Conservation (phyloP, 1,140 invertebrate genomes). For the Rhagoletis zephyria region DNA sequence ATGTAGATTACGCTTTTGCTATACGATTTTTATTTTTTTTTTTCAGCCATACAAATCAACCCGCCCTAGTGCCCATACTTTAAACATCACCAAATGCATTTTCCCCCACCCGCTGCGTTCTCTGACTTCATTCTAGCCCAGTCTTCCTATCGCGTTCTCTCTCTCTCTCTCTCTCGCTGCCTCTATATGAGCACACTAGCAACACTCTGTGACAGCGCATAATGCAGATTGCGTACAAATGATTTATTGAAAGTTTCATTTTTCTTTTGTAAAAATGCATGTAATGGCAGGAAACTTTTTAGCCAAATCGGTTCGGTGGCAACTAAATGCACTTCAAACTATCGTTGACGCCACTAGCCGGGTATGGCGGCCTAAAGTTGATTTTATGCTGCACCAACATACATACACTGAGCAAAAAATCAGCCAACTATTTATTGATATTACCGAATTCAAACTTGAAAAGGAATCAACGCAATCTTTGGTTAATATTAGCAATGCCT, state of each 20-base stretch:
- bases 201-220: background rate
- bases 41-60: too few relatives aligned
- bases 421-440: too few relatives aligned
- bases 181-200: background rate
- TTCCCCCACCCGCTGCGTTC: background rate
- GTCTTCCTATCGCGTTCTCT: background rate
- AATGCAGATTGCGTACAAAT: slow-evolving; percentile 51
- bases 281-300: slow-evolving; percentile 51
- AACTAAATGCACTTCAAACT: slow-evolving; percentile 46
- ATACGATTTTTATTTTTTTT: too few relatives aligned
- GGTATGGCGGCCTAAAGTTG: background rate
- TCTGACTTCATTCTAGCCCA: background rate
- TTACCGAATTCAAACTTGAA: too few relatives aligned
- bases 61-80: too few relatives aligned
- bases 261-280: slow-evolving; percentile 18
- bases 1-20: too few relatives aligned
- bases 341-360: background rate
- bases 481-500: too few relatives aligned
- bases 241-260: slow-evolving; percentile 51
- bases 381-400: background rate
- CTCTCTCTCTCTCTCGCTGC: background rate
- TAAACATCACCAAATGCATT: too few relatives aligned
- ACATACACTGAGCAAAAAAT: background rate
- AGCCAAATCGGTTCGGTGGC: slow-evolving; percentile 36
- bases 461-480: too few relatives aligned